Evolutionary conservation across 1,140 invertebrate genomes (phyloP), one percentile per base, ranked within the genome.

Genomic region (Heterodera carotae): DNA sequence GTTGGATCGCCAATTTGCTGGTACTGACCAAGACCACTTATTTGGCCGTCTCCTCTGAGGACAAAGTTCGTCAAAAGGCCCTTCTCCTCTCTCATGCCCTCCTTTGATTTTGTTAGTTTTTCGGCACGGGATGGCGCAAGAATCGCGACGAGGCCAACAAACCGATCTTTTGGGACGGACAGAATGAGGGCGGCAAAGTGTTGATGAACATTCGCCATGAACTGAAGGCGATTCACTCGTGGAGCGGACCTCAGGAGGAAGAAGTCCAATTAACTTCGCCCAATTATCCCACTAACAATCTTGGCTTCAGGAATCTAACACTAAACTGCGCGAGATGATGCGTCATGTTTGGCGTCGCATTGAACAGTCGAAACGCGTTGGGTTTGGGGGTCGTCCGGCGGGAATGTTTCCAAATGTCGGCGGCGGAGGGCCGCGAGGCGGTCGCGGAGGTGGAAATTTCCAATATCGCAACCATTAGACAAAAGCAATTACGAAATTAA

Each of bases 141-240:
- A 86, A 86, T 31, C 83, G 84, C 29, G 83, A 86, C 27, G 84
- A 85, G 71, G n/a, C 83, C 1, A 85, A 81, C 78, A 84, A 85
- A 56, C 81, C 84, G 15, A 68, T 84, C 33, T 85, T 85, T 72
- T 85, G 84, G 84, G 84, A 85, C 66, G 84, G 84, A 25, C 34
- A 83, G 39, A 85, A 85, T 69, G 60, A 75, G 39, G 84, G 84
- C 1, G 84, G 84, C 5, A 85, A 85, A 69, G 80, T 84, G 34
- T 66, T 85, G 56, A 85, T 85, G 84, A 70, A 78, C 36, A 34
- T 84, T 4, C 85, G 84, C 25, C 75, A 80, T 27, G 48, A 86
- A 31, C 39, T 85, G 31, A 69, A 69, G 59, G 71, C 66, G 7
- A 69, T 18, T 0, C 83, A 85, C 68, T 31, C 27, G 4, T 85